Percentiles rank a stretch among this genome's conserved stretches.
Conservation (phyloP, 2,888 invertebrate species). For the Drosophila subquinaria region DNA sequence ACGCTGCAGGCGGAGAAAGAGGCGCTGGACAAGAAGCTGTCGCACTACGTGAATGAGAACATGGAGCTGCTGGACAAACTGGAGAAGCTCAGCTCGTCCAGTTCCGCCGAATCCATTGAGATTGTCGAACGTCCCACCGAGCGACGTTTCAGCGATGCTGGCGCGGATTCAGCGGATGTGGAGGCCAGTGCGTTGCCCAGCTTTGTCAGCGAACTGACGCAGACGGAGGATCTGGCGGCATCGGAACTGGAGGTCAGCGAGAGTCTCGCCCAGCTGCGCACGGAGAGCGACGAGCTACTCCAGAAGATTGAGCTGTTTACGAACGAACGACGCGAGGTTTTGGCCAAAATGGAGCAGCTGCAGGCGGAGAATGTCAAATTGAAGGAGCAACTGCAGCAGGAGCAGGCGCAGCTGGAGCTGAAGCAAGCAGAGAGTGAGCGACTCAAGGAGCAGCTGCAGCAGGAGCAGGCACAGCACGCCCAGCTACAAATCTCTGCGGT, state of each 20-base stretch:
- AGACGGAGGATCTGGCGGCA: slow-evolving; percentile 82
- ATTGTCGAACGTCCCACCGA: slow-evolving; percentile 88
- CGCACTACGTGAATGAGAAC: slow-evolving; percentile 90
- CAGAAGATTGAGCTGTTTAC: slow-evolving; percentile 90
- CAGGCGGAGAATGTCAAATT: slow-evolving; percentile 88
- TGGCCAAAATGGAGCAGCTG: slow-evolving; percentile 89
- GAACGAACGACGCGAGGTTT: slow-evolving; percentile 89
- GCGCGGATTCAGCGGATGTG: slow-evolving; percentile 8
- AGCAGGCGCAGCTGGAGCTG: slow-evolving; percentile 44
- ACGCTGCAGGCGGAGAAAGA: slow-evolving; percentile 88
- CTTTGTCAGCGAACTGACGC: slow-evolving; percentile 78
- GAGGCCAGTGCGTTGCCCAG: slow-evolving; percentile 33
- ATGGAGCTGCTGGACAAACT: slow-evolving; percentile 90
- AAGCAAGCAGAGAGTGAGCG: slow-evolving; percentile 87
- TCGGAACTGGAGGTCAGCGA: slow-evolving; percentile 86
- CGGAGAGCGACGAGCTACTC: slow-evolving; percentile 89
- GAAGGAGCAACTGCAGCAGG: slow-evolving; percentile 85
- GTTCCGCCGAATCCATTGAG: slow-evolving; percentile 91
- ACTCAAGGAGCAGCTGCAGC: slow-evolving; percentile 86
- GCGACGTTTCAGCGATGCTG: slow-evolving; percentile 53
- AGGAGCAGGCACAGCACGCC: slow-evolving; percentile 14
- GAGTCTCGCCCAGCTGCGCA: slow-evolving; percentile 87
- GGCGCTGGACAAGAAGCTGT: slow-evolving; percentile 88
- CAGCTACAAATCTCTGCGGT: slow-evolving; percentile 66
- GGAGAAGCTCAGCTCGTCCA: slow-evolving; percentile 91